These are phyloP conservation scores for Sebastes oblongus DNA, from an alignment of 2,797 vertebrate species.

Conservation along the genomic window DNA sequence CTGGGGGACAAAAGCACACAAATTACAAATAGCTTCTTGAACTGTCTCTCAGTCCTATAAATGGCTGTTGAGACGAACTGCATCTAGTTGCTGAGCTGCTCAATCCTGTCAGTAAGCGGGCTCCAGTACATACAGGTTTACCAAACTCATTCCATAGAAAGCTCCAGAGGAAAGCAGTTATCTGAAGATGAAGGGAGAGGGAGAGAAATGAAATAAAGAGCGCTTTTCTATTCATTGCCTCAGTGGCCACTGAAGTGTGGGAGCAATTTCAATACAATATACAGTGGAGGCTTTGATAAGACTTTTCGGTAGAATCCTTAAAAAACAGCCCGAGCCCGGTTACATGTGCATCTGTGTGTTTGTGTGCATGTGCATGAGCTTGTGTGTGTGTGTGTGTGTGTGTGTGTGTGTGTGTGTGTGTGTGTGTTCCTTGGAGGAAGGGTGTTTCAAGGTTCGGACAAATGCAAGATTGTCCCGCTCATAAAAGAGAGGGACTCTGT, in stretches of 20 bases:
- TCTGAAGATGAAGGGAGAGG: slow-evolving; percentile 65
- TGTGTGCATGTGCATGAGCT: neutral
- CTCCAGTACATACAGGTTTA: slow-evolving; percentile 47
- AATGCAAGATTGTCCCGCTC: slow-evolving; percentile 75
- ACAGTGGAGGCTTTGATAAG: slow-evolving; percentile 69
- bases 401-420: neutral
- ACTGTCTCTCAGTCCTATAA: slow-evolving; percentile 27
- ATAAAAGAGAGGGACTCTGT: slow-evolving; percentile 80
- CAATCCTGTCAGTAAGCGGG: slow-evolving; percentile 24
- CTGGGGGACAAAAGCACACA: slow-evolving; percentile 39
- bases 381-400: neutral
- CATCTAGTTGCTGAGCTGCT: slow-evolving; percentile 31
- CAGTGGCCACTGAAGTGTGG: slow-evolving; percentile 85
- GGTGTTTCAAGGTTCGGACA: slow-evolving; percentile 79
- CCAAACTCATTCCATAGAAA: slow-evolving; percentile 57
- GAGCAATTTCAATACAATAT: slow-evolving; percentile 87
- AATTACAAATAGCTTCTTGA: slow-evolving; percentile 53
- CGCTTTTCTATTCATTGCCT: slow-evolving; percentile 82
- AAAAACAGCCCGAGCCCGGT: slow-evolving; percentile 53
- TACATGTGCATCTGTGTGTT: slow-evolving; percentile 42
- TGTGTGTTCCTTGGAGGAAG: slow-evolving; percentile 59
- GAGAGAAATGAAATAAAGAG: slow-evolving; percentile 71
- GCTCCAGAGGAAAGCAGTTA: slow-evolving; percentile 59
- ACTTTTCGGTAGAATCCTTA: slow-evolving; percentile 55
- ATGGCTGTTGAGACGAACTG: slow-evolving; percentile 27